Conservation (phyloP, 1,140 invertebrate genomes). For the Penaeus chinensis region DNA sequence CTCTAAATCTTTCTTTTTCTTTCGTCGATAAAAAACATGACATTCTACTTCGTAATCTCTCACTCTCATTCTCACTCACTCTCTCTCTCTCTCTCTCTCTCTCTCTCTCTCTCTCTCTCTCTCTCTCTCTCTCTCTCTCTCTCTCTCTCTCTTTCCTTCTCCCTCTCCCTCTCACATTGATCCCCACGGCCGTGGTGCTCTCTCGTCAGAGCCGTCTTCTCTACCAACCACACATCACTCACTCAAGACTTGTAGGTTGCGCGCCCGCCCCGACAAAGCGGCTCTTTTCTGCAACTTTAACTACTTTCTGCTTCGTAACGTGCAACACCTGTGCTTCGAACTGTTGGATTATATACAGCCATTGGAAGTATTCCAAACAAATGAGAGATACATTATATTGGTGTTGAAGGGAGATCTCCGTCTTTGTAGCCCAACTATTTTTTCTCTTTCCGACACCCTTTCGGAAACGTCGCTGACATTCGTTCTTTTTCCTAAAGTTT, state of each 20-base stretch:
- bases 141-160: slow-evolving; percentile 34
- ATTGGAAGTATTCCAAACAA: neutral
- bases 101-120: slow-evolving; percentile 18
- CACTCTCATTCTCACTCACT: slow-evolving; percentile 36
- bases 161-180: slow-evolving; percentile 41
- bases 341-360: neutral
- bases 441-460: slow-evolving; percentile 16
- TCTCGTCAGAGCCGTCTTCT: slow-evolving; percentile 54
- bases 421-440: slow-evolving; percentile 15
- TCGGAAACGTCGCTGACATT: slow-evolving; percentile 7
- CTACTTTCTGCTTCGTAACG: too few species aligned
- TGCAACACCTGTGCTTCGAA: neutral
- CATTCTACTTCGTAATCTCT: neutral
- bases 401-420: slow-evolving; percentile 23
- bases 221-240: slow-evolving; percentile 59
- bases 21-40: neutral
- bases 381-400: neutral
- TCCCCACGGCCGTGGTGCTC: slow-evolving; percentile 40
- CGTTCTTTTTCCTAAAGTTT: neutral
- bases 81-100: slow-evolving; percentile 38
- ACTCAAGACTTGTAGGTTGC: slow-evolving; percentile 46
- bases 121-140: slow-evolving; percentile 29
- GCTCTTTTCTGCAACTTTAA: slow-evolving; percentile 1
- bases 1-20: neutral
- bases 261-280: slow-evolving; percentile 31